Evolutionary conservation across 2,888 invertebrate genomes (phyloP).

Genomic region (Agrochola circellaris): DNA sequence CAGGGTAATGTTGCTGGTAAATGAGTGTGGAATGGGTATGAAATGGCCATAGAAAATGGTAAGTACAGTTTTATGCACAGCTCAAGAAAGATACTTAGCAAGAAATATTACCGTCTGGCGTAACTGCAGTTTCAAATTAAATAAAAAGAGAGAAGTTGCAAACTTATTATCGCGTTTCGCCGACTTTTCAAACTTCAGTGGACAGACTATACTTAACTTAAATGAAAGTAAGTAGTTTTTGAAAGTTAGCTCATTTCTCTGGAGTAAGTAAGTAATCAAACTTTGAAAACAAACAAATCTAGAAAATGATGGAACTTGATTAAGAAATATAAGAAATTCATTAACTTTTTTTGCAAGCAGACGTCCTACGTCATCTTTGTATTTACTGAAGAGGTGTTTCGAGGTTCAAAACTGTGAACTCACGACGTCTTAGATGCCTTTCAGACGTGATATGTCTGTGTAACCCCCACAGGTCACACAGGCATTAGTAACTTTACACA

Average conservation of each 20-base stretch:
- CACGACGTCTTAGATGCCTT: neutral
- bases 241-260: conserved; percentile 28
- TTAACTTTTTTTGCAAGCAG: conserved; percentile 12
- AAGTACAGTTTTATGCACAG: conserved; percentile 10
- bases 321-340: conserved; percentile 4
- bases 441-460: neutral
- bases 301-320: neutral
- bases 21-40: conserved; percentile 9
- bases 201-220: conserved; percentile 38
- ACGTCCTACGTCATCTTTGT: neutral
- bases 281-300: conserved; percentile 22
- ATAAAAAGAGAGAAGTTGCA: conserved; percentile 15
- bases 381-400: neutral
- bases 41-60: conserved; percentile 4
- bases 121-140: conserved; percentile 29
- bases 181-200: conserved; percentile 29
- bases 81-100: neutral
- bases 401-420: neutral
- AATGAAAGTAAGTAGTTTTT: conserved; percentile 27
- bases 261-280: conserved; percentile 26
- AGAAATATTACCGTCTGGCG: neutral
- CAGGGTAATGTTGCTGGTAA: conserved; percentile 41
- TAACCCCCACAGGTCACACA: neutral
- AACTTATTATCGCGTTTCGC: conserved; percentile 42
- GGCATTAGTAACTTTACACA: neutral